Conservation (phyloP, 2,113 vertebrate species). For the Takifugu bimaculatus region DNA sequence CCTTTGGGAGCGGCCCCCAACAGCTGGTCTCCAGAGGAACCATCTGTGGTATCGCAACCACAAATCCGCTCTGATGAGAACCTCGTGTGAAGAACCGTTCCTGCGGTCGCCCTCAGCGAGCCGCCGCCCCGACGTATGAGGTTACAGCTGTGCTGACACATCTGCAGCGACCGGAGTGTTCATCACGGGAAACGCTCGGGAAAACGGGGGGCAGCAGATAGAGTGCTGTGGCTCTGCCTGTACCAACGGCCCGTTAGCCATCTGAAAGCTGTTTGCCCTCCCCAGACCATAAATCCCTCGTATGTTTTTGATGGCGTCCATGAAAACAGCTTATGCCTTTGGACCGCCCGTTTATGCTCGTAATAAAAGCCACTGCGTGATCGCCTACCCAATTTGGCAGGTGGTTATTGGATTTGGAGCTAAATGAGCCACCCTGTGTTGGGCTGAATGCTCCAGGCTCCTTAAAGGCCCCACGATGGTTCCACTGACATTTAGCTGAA, state of each 20-base stretch:
- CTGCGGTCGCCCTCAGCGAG: constrained; percentile 31
- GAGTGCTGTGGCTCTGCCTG: constrained; percentile 4
- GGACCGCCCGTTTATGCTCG: constrained; percentile 64
- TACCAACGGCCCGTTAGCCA: constrained; percentile 66
- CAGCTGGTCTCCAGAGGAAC: constrained; percentile 57
- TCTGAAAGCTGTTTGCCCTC: constrained; percentile 63
- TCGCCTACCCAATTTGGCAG: constrained; percentile 70
- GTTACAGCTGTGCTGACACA: too few relatives aligned
- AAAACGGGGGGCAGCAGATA: too few relatives aligned
- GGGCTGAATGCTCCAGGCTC: constrained; percentile 45
- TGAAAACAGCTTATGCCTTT: constrained; percentile 47
- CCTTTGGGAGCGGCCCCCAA: constrained; percentile 26
- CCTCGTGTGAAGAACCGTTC: constrained; percentile 29
- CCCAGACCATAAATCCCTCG: constrained; percentile 66
- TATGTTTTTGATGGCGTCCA: constrained; percentile 66
- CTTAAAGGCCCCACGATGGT: constrained; percentile 30
- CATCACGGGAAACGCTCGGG: too few relatives aligned
- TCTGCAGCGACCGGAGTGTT: too few relatives aligned
- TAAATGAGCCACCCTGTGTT: constrained; percentile 68
- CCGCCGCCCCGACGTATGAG: neutral
- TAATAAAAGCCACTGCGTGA: constrained; percentile 58
- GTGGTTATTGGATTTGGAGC: constrained; percentile 71
- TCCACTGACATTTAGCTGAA: neutral
- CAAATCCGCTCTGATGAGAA: constrained; percentile 36
- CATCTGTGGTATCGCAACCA: constrained; percentile 45